These are phyloP conservation scores for Mustela nigripes DNA, from an alignment of 2,113 vertebrate genomes.

Conservation along the genomic window DNA sequence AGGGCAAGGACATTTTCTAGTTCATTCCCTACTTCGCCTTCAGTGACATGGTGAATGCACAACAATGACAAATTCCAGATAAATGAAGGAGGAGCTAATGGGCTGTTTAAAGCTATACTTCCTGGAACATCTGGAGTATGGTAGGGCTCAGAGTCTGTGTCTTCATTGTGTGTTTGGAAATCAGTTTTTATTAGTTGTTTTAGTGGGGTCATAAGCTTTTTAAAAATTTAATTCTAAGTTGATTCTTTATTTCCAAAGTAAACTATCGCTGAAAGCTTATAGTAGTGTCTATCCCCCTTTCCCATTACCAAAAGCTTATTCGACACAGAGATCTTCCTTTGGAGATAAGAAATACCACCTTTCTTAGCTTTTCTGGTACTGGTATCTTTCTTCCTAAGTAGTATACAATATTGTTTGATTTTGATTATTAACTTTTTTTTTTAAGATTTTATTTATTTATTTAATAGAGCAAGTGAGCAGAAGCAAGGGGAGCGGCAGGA, in stretches of 20 bases:
- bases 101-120: neutral
- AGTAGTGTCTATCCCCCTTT: neutral
- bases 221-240: neutral
- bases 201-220: neutral
- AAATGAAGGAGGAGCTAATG: neutral
- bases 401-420: neutral
- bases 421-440: neutral
- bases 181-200: neutral
- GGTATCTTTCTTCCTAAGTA: neutral
- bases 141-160: neutral
- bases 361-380: neutral
- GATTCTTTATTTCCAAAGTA: neutral
- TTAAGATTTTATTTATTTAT: neutral
- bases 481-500: neutral
- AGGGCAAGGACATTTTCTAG: constrained; percentile 13
- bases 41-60: neutral
- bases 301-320: neutral
- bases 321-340: neutral
- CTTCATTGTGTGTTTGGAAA: neutral
- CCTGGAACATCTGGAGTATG: neutral
- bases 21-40: neutral
- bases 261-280: neutral
- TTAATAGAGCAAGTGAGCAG: neutral
- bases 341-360: neutral
- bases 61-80: neutral